Percentiles rank a stretch among this genome's conserved stretches.
Conservation (phyloP, 2,888 invertebrate species). For the Thumatha senex region DNA sequence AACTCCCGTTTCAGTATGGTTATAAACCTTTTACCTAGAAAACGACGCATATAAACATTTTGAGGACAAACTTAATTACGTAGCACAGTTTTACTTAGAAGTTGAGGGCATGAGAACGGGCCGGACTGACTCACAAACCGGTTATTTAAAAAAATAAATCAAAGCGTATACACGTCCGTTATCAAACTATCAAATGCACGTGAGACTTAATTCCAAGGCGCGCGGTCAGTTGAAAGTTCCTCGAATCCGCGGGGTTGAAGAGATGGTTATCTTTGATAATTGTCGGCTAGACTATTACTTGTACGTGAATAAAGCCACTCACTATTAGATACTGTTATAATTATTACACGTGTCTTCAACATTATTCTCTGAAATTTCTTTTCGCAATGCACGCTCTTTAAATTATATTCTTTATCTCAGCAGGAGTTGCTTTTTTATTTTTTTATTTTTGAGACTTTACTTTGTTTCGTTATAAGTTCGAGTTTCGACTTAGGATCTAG, state of each 20-base stretch:
- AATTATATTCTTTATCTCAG: neutral
- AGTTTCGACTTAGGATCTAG: neutral
- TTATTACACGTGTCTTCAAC: conserved; percentile 34
- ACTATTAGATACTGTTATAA: conserved; percentile 46
- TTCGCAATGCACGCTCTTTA: conserved; percentile 10
- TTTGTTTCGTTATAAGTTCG: neutral
- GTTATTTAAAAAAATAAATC: conserved; percentile 72
- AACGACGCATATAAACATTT: conserved; percentile 27
- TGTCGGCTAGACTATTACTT: conserved; percentile 72
- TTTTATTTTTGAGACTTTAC: neutral
- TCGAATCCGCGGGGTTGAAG: conserved; percentile 58
- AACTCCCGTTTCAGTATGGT: neutral
- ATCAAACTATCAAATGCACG: conserved; percentile 82
- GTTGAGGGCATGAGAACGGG: conserved; percentile 67
- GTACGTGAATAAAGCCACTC: conserved; percentile 50
- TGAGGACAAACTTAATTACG: conserved; percentile 43
- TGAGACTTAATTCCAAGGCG: conserved; percentile 71
- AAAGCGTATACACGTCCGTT: conserved; percentile 57
- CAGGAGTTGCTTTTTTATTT: neutral
- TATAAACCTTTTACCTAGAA: conserved; percentile 29
- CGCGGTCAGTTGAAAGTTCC: conserved; percentile 79
- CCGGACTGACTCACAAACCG: conserved; percentile 63
- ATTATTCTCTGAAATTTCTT: conserved; percentile 18
- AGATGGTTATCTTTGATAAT: conserved; percentile 74
- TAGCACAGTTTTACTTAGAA: conserved; percentile 43